Base-by-base conservation (phyloP, 2,113 vertebrate species). In the Pholis gunnellus region DNA sequence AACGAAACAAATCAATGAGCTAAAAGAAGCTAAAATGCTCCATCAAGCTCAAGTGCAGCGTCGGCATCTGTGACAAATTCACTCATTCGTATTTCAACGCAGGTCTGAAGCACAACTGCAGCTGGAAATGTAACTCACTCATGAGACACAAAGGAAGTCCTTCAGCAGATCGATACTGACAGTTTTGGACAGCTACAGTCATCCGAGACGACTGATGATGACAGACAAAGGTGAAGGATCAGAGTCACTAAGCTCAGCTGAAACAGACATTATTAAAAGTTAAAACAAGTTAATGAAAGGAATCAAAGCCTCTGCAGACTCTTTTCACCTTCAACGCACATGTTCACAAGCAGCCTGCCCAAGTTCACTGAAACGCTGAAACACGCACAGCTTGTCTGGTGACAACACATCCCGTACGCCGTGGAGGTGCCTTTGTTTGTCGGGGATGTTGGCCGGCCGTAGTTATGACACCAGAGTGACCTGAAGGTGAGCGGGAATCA, bases 381-480 rank as follows among this genome's bases (percentile, higher is more conserved):
- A 84, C 79, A 73, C 15, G n/a, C 63, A 50, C 72, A 91, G 82
- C 75, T 86, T 90, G 86, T 78, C 65, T 22, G 6, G 22, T 80
- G 86, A 87, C 79, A 76, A 75, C 85, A 74, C 79, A 70, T 17
- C 70, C 38, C 76, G 48, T 38, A 75, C 34, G 69, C 71, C 38
- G 66, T 4, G 38, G 81, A 86, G 83, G 88, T 88, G 90, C 89
- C 90, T 90, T 88, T 84, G 65, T 65, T 66, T 81, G 83, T 93
- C 83, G n/a, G 67, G 67, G 75, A 36, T 76, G 68, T 63, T 82
- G 68, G 74, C 79, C 61, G 13, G 15, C 61, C 63, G 46, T 25
- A 78, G 86, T 69, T 78, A 42, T 72, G 78, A 67, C 82, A 59
- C 44, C 13, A 40, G 31, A 74, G 31, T 81, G 60, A 74, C 74